A percentile compares a stretch with the other conserved stretches of the same genome.
Evolutionary conservation across 2,888 invertebrate genomes (phyloP).

Genomic region (Ephialtes manifestator): DNA sequence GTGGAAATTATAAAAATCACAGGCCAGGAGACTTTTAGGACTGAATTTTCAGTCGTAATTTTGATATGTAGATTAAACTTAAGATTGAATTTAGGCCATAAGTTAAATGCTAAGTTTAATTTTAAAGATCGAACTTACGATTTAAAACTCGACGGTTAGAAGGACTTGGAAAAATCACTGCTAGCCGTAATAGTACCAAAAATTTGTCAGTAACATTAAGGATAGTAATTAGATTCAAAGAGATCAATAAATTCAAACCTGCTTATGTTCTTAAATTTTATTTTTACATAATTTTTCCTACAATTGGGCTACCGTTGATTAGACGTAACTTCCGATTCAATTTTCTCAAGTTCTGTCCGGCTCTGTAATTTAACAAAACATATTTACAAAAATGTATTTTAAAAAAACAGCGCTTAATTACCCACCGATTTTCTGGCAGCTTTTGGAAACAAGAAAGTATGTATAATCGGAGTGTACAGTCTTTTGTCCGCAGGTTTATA

Average conservation of each 20-base stretch:
- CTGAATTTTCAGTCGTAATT: too few species aligned
- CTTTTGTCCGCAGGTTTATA: constrained; percentile 88
- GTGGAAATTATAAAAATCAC: too few species aligned
- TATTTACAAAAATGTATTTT: background rate
- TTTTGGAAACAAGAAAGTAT: constrained; percentile 86
- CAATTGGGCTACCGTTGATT: constrained; percentile 61
- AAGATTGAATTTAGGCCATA: too few species aligned
- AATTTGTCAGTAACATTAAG: background rate
- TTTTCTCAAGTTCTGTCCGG: constrained; percentile 69
- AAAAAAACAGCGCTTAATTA: too few species aligned
- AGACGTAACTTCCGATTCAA: constrained; percentile 59
- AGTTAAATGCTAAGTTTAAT: too few species aligned
- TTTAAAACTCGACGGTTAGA: too few species aligned
- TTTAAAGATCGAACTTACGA: too few species aligned
- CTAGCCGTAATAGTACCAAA: background rate
- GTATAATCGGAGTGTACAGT: constrained; percentile 89
- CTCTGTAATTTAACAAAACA: constrained; percentile 57
- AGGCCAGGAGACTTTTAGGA: too few species aligned
- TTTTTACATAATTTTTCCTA: constrained; percentile 56
- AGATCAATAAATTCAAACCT: constrained; percentile 23
- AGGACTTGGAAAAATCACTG: too few species aligned
- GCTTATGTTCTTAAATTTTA: constrained; percentile 36
- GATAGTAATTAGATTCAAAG: background rate
- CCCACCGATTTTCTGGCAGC: constrained; percentile 64
- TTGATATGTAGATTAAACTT: too few species aligned